Evolutionary conservation across 2,797 vertebrate genomes (phyloP), one percentile per base, ranked within the genome.

Genomic region (Pelochelys cantorii): DNA sequence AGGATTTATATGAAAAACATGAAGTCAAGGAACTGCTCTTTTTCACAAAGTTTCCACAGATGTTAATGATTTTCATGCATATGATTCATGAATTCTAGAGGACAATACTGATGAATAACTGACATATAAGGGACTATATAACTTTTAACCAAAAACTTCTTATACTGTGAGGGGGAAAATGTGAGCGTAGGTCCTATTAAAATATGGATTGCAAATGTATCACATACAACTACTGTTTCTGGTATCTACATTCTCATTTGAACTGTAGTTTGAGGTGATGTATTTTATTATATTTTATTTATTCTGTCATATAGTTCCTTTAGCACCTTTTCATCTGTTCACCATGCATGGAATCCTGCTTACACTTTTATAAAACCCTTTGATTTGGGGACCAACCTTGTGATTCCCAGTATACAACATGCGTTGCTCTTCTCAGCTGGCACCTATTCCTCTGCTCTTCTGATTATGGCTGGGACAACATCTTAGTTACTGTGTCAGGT

Each of bases 151-250:
- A 68, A 68, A 68, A 68, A 34, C n/a, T 68, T 34, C 4, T 68
- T 65, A 17, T n/a, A 4, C 17, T 17, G 34, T 68, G n/a, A 68
- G 62, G 62, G 27, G 1, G 27, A 12, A 29, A 5, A 60, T 31
- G n/a, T 34, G 62, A 3, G 14, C 8, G 60, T 65, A 31, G 62
- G 62, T 10, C 10, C 10, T 11, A 4, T 86, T 91, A 95, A 77
- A 52, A 54, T 0, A 90, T 22, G 14, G 79, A 22, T 92, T 0
- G 0, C 5, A 92, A 77, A 65, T 37, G 37, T 88, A 84, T 18
- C 7, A 56, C 3, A 52, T 48, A 52, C 0, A 0, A 77, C 12
- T 89, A 53, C 7, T 31, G 9, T 11, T 95, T 90, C 78, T 79
- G 14, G 3, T 83, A 18, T 13, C 53, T 59, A 22, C 6, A 60